Conservation (phyloP, 1,140 invertebrate genomes). For the Drosophila arawakana region DNA sequence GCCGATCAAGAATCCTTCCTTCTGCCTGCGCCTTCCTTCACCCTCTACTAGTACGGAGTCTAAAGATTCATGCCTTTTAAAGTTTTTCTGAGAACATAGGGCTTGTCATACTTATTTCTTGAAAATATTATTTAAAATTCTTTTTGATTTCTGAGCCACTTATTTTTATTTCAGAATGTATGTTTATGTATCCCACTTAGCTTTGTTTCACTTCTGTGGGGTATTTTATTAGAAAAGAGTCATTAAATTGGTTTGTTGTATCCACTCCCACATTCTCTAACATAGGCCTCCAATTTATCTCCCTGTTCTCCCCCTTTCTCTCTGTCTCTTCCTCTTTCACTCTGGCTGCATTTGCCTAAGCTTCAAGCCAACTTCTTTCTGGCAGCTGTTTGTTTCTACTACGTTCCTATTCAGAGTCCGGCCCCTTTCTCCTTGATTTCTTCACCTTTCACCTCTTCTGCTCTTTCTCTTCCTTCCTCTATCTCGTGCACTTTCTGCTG, state of each 20-base stretch:
- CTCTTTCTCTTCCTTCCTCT: background rate
- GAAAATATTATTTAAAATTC: too few relatives aligned
- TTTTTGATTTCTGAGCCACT: background rate
- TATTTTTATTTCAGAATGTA: background rate
- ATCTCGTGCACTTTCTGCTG: background rate
- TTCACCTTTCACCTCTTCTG: constrained; percentile 1
- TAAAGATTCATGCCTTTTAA: too few relatives aligned
- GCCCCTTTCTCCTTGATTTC: background rate
- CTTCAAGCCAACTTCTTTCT: constrained; percentile 64
- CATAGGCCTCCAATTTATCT: background rate
- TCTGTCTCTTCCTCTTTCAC: constrained; percentile 5
- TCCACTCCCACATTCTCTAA: background rate
- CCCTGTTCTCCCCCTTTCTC: background rate
- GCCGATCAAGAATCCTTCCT: too few relatives aligned
- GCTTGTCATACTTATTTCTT: too few relatives aligned
- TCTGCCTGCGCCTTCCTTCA: too few relatives aligned
- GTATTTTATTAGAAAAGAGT: constrained; percentile 48
- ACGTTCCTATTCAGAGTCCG: background rate
- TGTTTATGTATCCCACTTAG: constrained; percentile 1
- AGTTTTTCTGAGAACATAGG: too few relatives aligned
- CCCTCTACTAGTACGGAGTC: too few relatives aligned
- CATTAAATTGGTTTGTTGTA: constrained; percentile 66
- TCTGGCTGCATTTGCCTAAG: constrained; percentile 69
- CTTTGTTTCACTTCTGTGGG: background rate
- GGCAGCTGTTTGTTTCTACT: constrained; percentile 70